Conservation (phyloP, 2,113 vertebrate genomes). For the Potamarius usumacintae region DNA sequence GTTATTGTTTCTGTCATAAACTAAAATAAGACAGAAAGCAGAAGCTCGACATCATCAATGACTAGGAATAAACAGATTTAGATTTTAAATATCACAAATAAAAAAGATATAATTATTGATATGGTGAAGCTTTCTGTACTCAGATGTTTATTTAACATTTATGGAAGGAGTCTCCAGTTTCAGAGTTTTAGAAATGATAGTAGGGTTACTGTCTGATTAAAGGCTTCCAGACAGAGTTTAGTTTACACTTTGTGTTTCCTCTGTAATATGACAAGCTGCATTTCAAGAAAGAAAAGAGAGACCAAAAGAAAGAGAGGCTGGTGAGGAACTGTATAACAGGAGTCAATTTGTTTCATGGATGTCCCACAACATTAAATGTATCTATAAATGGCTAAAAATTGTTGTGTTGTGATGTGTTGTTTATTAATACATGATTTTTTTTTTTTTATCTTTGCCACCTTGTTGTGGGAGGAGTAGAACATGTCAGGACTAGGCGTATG, state of each 20-base stretch:
- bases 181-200: background rate
- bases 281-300: background rate
- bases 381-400: background rate
- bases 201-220: background rate
- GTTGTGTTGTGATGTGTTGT: background rate
- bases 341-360: background rate
- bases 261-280: background rate
- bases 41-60: background rate
- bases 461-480: background rate
- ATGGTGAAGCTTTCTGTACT: background rate
- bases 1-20: background rate
- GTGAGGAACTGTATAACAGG: background rate
- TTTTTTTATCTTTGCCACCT: background rate
- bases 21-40: background rate
- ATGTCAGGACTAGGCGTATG: background rate
- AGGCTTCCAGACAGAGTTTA: background rate
- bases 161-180: background rate
- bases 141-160: background rate
- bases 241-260: background rate
- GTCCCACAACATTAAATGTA: background rate
- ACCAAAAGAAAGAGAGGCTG: background rate
- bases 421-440: background rate
- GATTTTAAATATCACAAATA: background rate
- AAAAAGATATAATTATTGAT: background rate
- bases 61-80: background rate